Evolutionary conservation across 2,113 vertebrate species (phyloP).

Genomic region (Myrmophylax atrothorax): DNA sequence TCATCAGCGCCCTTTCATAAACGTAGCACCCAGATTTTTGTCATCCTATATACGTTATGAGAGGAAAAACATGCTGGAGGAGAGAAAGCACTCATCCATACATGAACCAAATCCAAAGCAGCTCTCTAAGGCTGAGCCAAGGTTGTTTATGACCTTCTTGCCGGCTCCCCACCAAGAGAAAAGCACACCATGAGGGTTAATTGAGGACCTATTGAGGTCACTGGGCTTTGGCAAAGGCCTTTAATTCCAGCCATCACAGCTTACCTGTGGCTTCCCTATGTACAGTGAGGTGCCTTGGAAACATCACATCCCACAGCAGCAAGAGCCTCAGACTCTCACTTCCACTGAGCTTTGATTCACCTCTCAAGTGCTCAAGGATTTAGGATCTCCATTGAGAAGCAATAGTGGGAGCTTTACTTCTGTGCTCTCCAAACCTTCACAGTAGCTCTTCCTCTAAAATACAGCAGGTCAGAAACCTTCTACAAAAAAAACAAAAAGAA

Average conservation of each 20-base stretch:
- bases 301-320: background rate
- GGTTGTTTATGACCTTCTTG: background rate
- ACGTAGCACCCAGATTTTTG: rapidly evolving
- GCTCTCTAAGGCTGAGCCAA: background rate
- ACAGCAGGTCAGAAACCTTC: background rate
- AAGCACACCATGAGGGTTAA: background rate
- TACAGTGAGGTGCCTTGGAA: background rate
- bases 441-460: background rate
- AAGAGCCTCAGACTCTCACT: background rate
- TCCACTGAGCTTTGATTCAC: background rate
- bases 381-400: background rate
- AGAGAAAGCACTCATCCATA: background rate
- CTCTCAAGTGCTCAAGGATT: background rate
- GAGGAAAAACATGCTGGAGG: background rate
- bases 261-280: background rate
- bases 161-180: background rate
- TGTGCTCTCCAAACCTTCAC: background rate
- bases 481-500: background rate
- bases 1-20: rapidly evolving
- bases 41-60: rapidly evolving
- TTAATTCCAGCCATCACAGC: background rate
- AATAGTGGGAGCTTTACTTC: background rate
- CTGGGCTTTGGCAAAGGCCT: background rate
- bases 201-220: background rate
- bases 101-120: background rate